A percentile compares a stretch with the other conserved stretches of the same genome.
These are phyloP conservation scores for Hippolais icterina DNA, from an alignment of 2,113 vertebrate genomes.

Conservation along the genomic window DNA sequence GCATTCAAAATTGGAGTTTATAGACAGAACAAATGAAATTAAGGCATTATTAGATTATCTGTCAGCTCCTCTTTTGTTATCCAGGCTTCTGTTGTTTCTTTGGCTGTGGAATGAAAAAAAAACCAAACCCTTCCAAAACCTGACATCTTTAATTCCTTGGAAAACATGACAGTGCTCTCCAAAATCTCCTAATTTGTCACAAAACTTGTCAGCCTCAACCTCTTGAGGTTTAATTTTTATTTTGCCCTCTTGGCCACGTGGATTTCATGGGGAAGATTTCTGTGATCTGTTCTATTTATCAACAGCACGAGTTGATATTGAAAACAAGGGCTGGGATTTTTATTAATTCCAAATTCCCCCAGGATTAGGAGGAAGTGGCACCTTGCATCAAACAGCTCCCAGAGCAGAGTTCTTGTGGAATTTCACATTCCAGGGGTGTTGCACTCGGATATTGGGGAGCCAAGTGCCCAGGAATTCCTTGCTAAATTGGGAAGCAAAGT, in stretches of 20 bases:
- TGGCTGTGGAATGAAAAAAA: background rate
- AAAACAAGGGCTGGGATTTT: background rate
- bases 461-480: background rate
- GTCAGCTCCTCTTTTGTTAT: background rate
- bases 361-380: background rate
- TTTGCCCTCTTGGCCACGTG: background rate
- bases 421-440: background rate
- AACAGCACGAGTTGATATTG: background rate
- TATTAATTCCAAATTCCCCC: background rate
- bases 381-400: background rate
- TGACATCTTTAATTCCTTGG: background rate
- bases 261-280: background rate
- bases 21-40: background rate
- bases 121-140: background rate
- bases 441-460: background rate
- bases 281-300: rapidly evolving
- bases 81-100: background rate
- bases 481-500: background rate
- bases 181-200: background rate
- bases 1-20: background rate
- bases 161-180: background rate
- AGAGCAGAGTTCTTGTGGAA: background rate
- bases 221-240: background rate
- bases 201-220: background rate
- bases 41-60: background rate